These are phyloP conservation scores for Montifringilla adamsi DNA, from an alignment of 2,113 vertebrate species.

Conservation along the genomic window DNA sequence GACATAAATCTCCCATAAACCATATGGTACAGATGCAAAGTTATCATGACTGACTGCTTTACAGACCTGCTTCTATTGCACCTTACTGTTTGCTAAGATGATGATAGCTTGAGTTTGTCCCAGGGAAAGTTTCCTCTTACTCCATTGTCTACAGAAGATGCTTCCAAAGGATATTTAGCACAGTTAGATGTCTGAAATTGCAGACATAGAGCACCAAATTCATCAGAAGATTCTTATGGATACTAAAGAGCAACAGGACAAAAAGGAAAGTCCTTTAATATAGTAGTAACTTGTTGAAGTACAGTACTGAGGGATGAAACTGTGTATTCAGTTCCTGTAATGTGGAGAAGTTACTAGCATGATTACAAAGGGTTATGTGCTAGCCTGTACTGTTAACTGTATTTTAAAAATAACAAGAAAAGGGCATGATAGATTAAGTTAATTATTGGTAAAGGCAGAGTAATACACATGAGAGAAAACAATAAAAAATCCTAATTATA, in stretches of 20 bases:
- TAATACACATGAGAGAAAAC: background rate
- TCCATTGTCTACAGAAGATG: background rate
- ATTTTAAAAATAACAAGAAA: background rate
- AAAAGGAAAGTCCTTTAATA: background rate
- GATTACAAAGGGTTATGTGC: background rate
- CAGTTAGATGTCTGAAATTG: background rate
- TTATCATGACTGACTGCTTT: background rate
- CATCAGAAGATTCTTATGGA: background rate
- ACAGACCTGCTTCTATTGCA: background rate
- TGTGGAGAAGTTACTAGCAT: background rate
- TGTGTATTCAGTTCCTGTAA: background rate
- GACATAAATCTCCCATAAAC: background rate
- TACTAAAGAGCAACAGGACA: background rate
- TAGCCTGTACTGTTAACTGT: background rate
- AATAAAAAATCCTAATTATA: background rate
- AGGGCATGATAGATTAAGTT: background rate
- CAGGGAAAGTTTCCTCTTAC: background rate
- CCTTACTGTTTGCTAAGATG: background rate
- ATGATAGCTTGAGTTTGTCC: background rate
- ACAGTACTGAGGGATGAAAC: background rate
- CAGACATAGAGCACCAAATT: background rate
- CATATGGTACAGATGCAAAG: background rate
- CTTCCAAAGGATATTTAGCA: background rate
- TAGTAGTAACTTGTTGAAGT: background rate
- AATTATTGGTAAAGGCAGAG: background rate